Base-by-base conservation (phyloP, 2,113 vertebrate species). In the Tapirus terrestris region DNA sequence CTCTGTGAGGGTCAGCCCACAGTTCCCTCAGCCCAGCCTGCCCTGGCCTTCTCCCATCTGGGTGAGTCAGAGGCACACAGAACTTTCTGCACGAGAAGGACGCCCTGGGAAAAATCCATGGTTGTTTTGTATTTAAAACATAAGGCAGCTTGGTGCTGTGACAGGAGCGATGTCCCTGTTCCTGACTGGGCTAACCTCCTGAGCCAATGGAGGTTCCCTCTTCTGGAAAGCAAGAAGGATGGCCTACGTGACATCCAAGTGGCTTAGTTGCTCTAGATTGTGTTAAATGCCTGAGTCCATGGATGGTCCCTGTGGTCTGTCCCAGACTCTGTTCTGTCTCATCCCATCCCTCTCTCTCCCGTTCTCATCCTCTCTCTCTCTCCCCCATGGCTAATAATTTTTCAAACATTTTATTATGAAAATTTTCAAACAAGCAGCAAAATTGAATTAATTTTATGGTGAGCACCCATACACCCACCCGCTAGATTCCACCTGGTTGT, bases 11-110 rank as follows among this genome's bases (percentile, higher is more conserved):
- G 4, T 61, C 31, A 16, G 17, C 43, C 76, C 43, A 11, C 48
- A 36, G 31, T 21, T 36, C 65, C 27, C 73, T 33, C 36, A 18
- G 29, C 18, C 33, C 27, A 2, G 0, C 58, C 53, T 0, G 5
- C 68, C 48, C 48, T 2, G 36, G 29, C 43, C 82, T 82, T 61
- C 23, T 25, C 84, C 53, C 31, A 23, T 36, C 17, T 16, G 61
- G 17, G 14, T 56, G 31, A 82, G 33, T 67, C 75, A 73, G 65
- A 81, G 14, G 1, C 67, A 33, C 21, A 23, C 20, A 72, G 90
- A 89, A 67, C n/a, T 51, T 51, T 76, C 60, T 88, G 31, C 8
- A 25, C 0, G 20, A 68, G 43, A 70, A 25, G 9, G 5, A 13
- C 2, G 23, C 16, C 14, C 36, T 77, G 83, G 83, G 84, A 1